phyloP scores from a whole-genome alignment of 2,113 vertebrate genomes.

The Archilochus colubris region DNA sequence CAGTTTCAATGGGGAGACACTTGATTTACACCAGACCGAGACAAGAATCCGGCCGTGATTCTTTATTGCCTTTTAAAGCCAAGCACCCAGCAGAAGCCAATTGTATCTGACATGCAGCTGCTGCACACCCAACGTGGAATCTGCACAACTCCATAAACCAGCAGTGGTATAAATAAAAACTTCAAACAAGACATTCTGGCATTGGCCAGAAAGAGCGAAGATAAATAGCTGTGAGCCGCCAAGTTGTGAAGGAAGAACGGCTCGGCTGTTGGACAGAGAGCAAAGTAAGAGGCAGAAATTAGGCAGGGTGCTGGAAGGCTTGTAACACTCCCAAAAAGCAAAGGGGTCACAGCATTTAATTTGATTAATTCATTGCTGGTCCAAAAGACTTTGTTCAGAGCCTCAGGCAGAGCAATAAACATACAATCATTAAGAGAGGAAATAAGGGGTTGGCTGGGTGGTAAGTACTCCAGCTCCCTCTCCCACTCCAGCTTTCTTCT shows the following conservation, averaged over 20 bases:
- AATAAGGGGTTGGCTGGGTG: conserved; percentile 47
- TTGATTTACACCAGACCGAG: background rate
- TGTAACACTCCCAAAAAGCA: conserved; percentile 58
- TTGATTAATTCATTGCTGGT: conserved; percentile 65
- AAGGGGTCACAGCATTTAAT: conserved; percentile 70
- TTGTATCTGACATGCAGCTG: conserved; percentile 41
- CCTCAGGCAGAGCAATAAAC: conserved; percentile 55
- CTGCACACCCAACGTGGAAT: conserved; percentile 54
- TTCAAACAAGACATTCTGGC: conserved; percentile 52
- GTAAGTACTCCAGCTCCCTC: conserved; percentile 23
- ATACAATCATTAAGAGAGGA: conserved; percentile 59
- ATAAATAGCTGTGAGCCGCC: conserved; percentile 57
- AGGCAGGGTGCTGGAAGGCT: conserved; percentile 7
- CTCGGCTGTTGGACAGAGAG: conserved; percentile 50
- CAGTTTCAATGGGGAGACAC: background rate
- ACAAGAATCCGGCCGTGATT: background rate
- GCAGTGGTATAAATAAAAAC: conserved; percentile 71
- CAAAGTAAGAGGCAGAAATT: conserved; percentile 56
- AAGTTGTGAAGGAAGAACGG: conserved; percentile 39
- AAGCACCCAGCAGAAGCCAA: conserved; percentile 58
- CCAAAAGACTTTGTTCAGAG: conserved; percentile 55
- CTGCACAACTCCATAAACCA: conserved; percentile 60
- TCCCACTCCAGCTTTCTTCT: conserved; percentile 1
- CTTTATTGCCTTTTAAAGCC: conserved; percentile 58
- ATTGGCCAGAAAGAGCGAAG: conserved; percentile 55